These are phyloP conservation scores for Drosophila paramelanica DNA, from an alignment of 2,888 invertebrate species.

Conservation along the genomic window DNA sequence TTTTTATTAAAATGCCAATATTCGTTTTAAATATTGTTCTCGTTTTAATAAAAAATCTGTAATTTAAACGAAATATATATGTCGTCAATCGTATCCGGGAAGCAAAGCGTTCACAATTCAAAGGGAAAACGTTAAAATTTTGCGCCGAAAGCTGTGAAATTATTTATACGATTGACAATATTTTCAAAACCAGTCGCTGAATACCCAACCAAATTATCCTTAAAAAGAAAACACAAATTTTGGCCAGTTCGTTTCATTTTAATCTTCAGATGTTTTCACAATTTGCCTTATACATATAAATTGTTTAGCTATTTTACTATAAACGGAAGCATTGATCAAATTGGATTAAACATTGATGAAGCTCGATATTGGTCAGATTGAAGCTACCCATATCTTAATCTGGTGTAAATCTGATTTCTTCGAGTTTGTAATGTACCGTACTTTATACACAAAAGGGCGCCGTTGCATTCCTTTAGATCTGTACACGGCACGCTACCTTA, in stretches of 20 bases:
- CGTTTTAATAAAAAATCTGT: constrained; percentile 56
- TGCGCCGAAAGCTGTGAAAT: constrained; percentile 19
- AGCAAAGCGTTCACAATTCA: constrained; percentile 15
- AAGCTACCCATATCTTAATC: background rate
- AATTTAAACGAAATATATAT: constrained; percentile 61
- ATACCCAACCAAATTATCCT: background rate
- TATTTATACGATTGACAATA: constrained; percentile 31
- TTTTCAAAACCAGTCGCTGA: constrained; percentile 3
- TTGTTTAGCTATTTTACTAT: constrained; percentile 23
- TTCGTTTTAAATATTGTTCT: background rate
- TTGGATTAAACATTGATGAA: background rate
- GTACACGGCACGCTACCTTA: constrained; percentile 54
- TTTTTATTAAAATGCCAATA: constrained; percentile 41
- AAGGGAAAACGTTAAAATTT: constrained; percentile 30
- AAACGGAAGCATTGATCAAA: constrained; percentile 54
- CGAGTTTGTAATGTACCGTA: constrained; percentile 50
- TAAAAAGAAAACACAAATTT: background rate
- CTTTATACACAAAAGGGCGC: constrained; percentile 32
- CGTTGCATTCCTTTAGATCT: background rate
- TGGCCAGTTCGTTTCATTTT: background rate
- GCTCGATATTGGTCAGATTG: background rate
- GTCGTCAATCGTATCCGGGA: constrained; percentile 12
- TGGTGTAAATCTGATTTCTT: background rate
- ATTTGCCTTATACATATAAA: constrained; percentile 3
- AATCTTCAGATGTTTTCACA: background rate